Evolutionary conservation across 2,797 vertebrate genomes (phyloP).

Genomic region (Okamejei kenojei): DNA sequence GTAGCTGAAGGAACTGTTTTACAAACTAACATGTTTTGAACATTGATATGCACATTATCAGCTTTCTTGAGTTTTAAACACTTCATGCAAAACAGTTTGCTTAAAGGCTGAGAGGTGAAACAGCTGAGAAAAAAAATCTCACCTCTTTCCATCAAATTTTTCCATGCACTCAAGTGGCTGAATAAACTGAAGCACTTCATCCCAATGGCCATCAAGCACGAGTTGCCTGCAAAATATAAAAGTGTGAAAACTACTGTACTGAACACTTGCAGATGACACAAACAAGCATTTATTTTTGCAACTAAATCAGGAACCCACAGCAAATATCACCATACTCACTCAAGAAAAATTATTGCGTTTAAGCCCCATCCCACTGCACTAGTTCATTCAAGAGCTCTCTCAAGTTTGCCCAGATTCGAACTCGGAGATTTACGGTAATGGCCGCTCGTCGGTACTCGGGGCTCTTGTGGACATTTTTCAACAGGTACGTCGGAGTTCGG

Average conservation of each 20-base stretch:
- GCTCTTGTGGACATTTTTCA: too few relatives aligned
- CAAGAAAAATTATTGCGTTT: too few relatives aligned
- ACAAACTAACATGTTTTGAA: neutral
- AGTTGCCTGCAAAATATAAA: constrained; percentile 66
- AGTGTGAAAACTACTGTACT: neutral
- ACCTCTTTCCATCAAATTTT: constrained; percentile 95
- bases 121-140: constrained; percentile 39
- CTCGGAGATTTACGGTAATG: too few relatives aligned
- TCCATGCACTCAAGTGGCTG: constrained; percentile 94
- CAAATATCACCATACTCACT: neutral
- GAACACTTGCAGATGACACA: neutral
- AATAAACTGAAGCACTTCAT: constrained; percentile 96
- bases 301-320: neutral
- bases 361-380: too few relatives aligned
- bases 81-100: neutral
- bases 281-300: neutral
- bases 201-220: constrained; percentile 93
- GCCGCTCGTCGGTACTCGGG: too few relatives aligned
- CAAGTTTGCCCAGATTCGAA: too few relatives aligned
- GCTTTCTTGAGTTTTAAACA: too few relatives aligned
- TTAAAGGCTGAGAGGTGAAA: neutral
- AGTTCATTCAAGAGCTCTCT: too few relatives aligned
- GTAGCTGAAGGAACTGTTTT: neutral
- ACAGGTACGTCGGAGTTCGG: too few relatives aligned
- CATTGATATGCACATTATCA: neutral